phyloP scores from a whole-genome alignment of 2,113 vertebrate species.

The Taurulus bubalis region DNA sequence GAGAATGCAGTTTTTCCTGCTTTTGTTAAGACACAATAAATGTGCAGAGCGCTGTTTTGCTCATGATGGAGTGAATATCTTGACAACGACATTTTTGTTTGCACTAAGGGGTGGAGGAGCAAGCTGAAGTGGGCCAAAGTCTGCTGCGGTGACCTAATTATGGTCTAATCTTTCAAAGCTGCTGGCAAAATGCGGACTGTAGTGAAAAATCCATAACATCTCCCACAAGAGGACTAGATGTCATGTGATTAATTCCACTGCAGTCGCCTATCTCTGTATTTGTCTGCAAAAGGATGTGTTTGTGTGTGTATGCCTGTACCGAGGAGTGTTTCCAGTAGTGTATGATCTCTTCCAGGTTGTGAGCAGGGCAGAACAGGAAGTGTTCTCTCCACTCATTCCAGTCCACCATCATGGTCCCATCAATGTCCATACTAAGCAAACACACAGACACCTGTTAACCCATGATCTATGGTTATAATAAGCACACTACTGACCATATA shows the following conservation, averaged over 20 bases:
- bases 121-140: neutral
- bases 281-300: neutral
- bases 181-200: constrained; percentile 34
- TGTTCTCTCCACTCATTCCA: constrained; percentile 97
- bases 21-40: neutral
- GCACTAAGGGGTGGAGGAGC: constrained; percentile 6
- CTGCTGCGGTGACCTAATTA: constrained; percentile 57
- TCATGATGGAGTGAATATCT: neutral
- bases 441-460: constrained; percentile 12
- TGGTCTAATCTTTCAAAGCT: constrained; percentile 35
- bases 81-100: constrained; percentile 28
- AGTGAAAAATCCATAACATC: constrained; percentile 62
- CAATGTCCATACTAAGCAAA: constrained; percentile 89
- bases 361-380: constrained; percentile 91
- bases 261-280: neutral
- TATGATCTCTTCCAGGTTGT: constrained; percentile 93
- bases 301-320: constrained; percentile 66
- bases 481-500: neutral
- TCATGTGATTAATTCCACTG: constrained; percentile 18
- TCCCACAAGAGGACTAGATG: neutral
- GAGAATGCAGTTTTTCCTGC: neutral
- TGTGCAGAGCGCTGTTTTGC: neutral
- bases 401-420: constrained; percentile 94
- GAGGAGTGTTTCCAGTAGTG: constrained; percentile 94
- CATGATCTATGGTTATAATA: too few relatives aligned